Conservation (phyloP, 2,797 vertebrate genomes). For the Pyrrhura leucotis region DNA sequence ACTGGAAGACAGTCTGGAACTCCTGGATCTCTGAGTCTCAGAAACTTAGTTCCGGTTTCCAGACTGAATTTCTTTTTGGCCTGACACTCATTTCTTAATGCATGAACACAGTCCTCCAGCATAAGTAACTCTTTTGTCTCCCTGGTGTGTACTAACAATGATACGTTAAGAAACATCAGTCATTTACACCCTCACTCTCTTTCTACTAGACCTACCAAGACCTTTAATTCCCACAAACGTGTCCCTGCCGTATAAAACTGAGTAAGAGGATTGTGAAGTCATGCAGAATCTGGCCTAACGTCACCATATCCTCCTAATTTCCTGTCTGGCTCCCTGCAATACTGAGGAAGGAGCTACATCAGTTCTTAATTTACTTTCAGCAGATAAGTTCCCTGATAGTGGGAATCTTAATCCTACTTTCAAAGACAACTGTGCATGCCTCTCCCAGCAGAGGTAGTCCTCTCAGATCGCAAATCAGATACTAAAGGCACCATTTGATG, state of each 20-base stretch:
- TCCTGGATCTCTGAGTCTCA: not conserved
- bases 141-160: not conserved
- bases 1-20: not conserved
- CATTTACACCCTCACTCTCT: not conserved
- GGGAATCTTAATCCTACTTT: not conserved
- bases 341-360: not conserved
- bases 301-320: not conserved
- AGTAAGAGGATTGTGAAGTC: not conserved
- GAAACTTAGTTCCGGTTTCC: not conserved
- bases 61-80: not conserved
- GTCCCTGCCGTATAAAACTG: not conserved
- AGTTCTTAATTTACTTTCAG: not conserved
- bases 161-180: not conserved
- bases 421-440: not conserved
- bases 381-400: slow-evolving; percentile 6
- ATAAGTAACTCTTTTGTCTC: not conserved
- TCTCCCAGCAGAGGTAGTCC: not conserved
- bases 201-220: not conserved
- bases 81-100: not conserved
- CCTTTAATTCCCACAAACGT: not conserved
- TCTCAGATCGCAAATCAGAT: not conserved
- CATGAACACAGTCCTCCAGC: not conserved
- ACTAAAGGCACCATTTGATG: slow-evolving; percentile 4
- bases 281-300: not conserved
- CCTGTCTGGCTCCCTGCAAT: slow-evolving; percentile 12